Conservation (phyloP, 1,140 invertebrate genomes). For the Asbolus verrucosus region DNA sequence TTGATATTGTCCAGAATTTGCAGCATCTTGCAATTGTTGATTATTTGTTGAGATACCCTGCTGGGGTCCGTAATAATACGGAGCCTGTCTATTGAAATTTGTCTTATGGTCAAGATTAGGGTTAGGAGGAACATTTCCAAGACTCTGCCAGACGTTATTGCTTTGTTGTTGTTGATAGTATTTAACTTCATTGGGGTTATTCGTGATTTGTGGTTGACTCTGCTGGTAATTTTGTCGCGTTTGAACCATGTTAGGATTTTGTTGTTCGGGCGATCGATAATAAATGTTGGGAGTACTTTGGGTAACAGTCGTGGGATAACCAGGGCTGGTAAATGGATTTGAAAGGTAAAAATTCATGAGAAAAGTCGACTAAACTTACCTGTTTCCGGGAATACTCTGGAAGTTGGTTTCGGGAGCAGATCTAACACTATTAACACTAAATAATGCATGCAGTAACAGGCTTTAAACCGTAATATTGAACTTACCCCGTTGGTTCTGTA, state of each 20-base stretch:
- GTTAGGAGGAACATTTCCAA: background rate
- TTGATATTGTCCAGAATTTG: too few species aligned
- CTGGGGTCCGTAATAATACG: too few species aligned
- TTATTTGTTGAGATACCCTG: too few species aligned
- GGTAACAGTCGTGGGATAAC: constrained; percentile 2
- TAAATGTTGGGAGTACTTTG: constrained; percentile 45
- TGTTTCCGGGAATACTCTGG: constrained; percentile 2
- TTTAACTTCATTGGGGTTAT: background rate
- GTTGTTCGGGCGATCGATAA: constrained; percentile 8
- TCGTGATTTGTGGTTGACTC: background rate
- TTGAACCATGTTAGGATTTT: background rate
- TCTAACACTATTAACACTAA: constrained; percentile 45
- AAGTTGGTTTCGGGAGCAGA: constrained; percentile 47
- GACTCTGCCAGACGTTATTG: constrained; percentile 3
- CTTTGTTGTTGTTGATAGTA: constrained; percentile 19
- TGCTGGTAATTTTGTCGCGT: background rate
- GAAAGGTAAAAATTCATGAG: background rate
- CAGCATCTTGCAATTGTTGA: too few species aligned
- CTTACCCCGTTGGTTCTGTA: constrained; percentile 59
- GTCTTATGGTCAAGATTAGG: too few species aligned
- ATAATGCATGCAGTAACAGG: constrained; percentile 38
- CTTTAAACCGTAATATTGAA: constrained; percentile 34
- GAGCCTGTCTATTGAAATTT: background rate
- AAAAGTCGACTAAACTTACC: background rate
- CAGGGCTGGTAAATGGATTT: background rate